Evolutionary conservation across 2,888 invertebrate genomes (phyloP), one percentile per base, ranked within the genome.

Genomic region (Lordiphosa andalusiaca): DNA sequence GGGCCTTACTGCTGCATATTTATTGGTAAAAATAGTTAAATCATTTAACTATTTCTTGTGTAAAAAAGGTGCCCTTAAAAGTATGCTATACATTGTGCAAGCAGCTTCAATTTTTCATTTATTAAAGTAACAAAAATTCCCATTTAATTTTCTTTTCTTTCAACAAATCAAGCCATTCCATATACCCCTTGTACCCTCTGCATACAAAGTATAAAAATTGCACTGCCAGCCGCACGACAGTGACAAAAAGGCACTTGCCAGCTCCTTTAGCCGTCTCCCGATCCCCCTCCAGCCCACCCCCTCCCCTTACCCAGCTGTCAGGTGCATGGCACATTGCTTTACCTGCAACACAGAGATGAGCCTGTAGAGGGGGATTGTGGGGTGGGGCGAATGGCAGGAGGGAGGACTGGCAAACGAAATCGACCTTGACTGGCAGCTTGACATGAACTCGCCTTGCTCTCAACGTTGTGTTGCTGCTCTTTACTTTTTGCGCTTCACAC

Each of bases 361-460:
- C 21, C 6, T 4, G 38, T 13, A 35, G 19, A 10, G 46, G 37
- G 10, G 0, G 23, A 23, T 6, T 23, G 23, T 23, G 23, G 37
- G 39, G 10, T 44, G 44, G 46, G 58, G 19, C 61, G 53, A 49
- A 51, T 62, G 62, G 62, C 63, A 75, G 19, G 19, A 19, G 19
- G 19, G 19, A 33, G 59, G 53, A 49, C 55, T 62, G 62, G 62
- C 63, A 75, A 71, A 69, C 69, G 77, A 77, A 73, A 82, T 73
- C 80, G 80, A 83, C 80, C 80, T 81, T 81, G 80, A 81, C 80
- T 81, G 80, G 75, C 84, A 81, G 84, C 84, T 81, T 81, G 80
- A 81, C 80, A 75, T 75, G 77, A 81, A 81, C 80, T 81, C 84
- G 67, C 59, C 82, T 76, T 33, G 83, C 67, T 62, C 73, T 73